These are phyloP conservation scores for Scaptomyza parva DNA, from an alignment of 2,888 invertebrate genomes.

Conservation along the genomic window DNA sequence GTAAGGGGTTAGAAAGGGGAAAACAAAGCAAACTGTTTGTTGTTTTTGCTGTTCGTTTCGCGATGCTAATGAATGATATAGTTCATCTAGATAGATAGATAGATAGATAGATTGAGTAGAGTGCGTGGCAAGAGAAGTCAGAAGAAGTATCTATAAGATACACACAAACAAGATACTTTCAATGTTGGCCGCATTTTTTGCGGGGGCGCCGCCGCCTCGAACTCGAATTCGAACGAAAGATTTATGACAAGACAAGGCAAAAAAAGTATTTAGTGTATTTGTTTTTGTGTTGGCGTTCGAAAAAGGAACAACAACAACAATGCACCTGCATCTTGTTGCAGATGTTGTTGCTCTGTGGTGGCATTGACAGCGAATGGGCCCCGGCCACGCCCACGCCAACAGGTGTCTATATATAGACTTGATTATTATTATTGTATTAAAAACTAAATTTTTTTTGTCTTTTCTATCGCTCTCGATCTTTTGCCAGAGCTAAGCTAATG, in stretches of 20 bases:
- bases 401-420: constrained; percentile 44
- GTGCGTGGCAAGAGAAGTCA: constrained; percentile 15
- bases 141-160: constrained; percentile 43
- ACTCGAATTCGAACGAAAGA: constrained; percentile 37
- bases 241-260: constrained; percentile 35
- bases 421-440: constrained; percentile 1
- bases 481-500: constrained; percentile 13
- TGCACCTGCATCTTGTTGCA: constrained; percentile 51
- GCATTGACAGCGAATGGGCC: constrained; percentile 49
- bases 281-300: constrained; percentile 44
- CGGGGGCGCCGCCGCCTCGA: constrained; percentile 48
- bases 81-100: constrained; percentile 36
- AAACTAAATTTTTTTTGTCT: constrained; percentile 26
- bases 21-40: constrained; percentile 51
- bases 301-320: constrained; percentile 25
- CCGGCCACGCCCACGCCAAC: constrained; percentile 32
- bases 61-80: constrained; percentile 63
- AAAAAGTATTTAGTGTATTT: constrained; percentile 1
- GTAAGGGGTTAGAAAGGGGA: too few relatives aligned
- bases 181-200: constrained; percentile 32
- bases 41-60: constrained; percentile 1
- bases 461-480: neutral
- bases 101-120: neutral
- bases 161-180: constrained; percentile 19
- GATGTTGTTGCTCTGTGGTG: constrained; percentile 34